A percentile compares a stretch with the other conserved stretches of the same genome.
Evolutionary conservation across 2,113 vertebrate genomes (phyloP).

Genomic region (Micromys minutus): DNA sequence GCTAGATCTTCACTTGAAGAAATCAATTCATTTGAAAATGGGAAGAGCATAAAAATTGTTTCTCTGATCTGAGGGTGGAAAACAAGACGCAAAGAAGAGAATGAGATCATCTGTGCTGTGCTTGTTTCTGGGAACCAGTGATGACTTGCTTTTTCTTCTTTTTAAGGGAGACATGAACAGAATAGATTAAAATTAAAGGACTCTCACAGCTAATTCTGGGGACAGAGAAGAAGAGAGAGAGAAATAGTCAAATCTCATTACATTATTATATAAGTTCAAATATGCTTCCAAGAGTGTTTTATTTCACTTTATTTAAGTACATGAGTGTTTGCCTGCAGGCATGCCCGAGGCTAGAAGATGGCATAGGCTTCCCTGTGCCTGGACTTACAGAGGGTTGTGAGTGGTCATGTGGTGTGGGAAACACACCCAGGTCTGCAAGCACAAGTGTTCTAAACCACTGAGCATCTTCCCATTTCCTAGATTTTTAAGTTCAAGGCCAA

Average conservation of each 20-base stretch:
- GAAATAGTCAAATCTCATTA: neutral
- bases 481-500: neutral
- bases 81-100: constrained; percentile 24
- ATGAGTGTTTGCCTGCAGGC: too few species aligned
- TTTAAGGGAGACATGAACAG: neutral
- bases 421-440: neutral
- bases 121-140: neutral
- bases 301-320: neutral
- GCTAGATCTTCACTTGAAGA: constrained; percentile 27
- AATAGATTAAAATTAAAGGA: neutral
- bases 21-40: constrained; percentile 13
- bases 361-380: neutral
- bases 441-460: neutral
- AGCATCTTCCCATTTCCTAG: neutral
- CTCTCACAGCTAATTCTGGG: neutral
- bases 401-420: too few species aligned
- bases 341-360: neutral
- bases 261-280: neutral
- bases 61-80: neutral
- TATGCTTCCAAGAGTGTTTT: neutral
- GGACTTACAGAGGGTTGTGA: neutral
- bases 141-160: neutral
- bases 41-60: neutral
- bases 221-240: neutral
- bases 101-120: neutral